Evolutionary conservation across 2,113 vertebrate genomes (phyloP), one percentile per base, ranked within the genome.

Genomic region (Chaetodon auriga): DNA sequence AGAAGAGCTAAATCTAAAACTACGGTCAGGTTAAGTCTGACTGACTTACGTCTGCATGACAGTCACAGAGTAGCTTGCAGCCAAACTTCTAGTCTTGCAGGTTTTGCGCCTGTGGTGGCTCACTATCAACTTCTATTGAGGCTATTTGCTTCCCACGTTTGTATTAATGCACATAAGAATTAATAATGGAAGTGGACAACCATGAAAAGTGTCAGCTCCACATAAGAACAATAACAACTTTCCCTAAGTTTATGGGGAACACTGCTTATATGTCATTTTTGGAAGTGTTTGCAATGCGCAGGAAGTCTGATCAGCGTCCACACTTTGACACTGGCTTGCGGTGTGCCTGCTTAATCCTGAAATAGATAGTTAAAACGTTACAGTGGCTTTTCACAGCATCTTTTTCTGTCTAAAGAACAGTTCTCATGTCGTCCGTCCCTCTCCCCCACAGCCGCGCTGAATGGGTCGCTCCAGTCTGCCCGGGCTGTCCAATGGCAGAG

Each of bases 401-500:
- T 77, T 64, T 57, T 57, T 30, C 25, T 8, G n/a, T 77, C 46
- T 43, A 15, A 80, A 61, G 54, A 84, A 57, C 69, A 79, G 81
- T 80, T 68, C 68, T 23, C 60, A 71, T 54, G 68, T 54, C 81
- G 78, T 84, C 81, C 61, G 46, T 68, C 82, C 82, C 43, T 79
- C 82, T 88, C 96, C 96, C 96, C 95, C 94, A 81, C 90, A 90
- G 87, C 75, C 61, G 81, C 76, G 83, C 89, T 74, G 93, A 97
- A 96, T 98, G 97, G 96, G 92, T 95, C 96, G 94, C 94, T 96
- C 97, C 97, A 96, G 95, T 92, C 94, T 93, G 94, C 90, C 89
- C 88, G 83, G 82, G 78, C 76, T 87, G 89, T 80, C 97, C 96
- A 97, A 97, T 98, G 95, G 91, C 93, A 87, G 92, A 38, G 64